Evolutionary conservation across 2,888 invertebrate species (phyloP), one percentile per base, ranked within the genome.

Genomic region (Platypus cylindrus): DNA sequence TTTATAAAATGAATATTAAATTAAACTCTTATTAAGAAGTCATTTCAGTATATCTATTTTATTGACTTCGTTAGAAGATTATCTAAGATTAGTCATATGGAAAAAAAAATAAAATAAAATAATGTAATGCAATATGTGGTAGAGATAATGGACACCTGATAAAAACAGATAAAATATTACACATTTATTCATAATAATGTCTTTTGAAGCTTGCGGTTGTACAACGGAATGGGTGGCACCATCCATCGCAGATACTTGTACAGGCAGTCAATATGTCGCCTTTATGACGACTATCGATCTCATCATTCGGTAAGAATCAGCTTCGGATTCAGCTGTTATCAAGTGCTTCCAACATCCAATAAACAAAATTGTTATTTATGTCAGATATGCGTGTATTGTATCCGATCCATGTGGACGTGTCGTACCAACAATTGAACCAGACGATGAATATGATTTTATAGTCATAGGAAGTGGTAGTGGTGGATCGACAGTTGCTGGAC

Each of bases 381-480:
- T 9, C 17, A 38, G 38, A 27, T 38, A 38, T 16, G 31, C 34
- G 3, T 38, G 38, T 17, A 17, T 5, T n/a, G 25, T 36, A 11
- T 62, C 67, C 0, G 71, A 71, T 41, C 66, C 72, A 1, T 75
- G 75, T 53, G 64, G 68, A 30, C 60, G 76, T 17, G 63, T 75
- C 3, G 50, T 35, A 9, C 65, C 67, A 7, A 55, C 47, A 30
- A 55, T 60, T 2, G 49, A 53, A 1, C 55, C 64, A 2, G 65
- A 67, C 20, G 56, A n/a, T 2, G 32, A 26, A 23, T 47, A 47
- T 15, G 46, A 47, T 31, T 47, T 40, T 30, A 40, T 47, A 26
- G 73, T 75, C 3, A 59, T 72, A 5, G 77, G 75, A 0, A 73
- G 71, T 3, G 76, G 76, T 1, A 68, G 74, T 1, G 73, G 71